Evolutionary conservation across 2,113 vertebrate species (phyloP).

Genomic region (Oreocharis arfaki): DNA sequence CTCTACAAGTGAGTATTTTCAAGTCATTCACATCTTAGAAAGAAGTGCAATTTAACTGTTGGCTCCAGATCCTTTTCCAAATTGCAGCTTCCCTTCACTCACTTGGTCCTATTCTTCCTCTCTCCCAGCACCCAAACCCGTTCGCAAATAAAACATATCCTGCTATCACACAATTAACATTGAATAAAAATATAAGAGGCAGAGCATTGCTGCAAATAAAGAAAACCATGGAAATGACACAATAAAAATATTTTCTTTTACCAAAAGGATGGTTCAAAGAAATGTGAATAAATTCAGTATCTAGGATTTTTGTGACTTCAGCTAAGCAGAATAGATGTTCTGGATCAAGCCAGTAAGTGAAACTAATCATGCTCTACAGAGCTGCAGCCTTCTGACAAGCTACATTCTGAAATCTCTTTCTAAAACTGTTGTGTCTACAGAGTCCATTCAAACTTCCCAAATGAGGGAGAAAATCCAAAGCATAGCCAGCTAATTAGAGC

Average conservation of each 20-base stretch:
- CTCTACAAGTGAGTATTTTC: background rate
- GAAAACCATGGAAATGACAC: background rate
- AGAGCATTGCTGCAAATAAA: background rate
- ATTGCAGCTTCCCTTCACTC: background rate
- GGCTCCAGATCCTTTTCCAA: background rate
- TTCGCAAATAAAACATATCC: background rate
- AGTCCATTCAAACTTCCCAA: background rate
- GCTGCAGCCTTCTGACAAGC: background rate
- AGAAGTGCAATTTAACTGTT: background rate
- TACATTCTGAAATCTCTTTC: background rate
- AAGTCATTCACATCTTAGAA: background rate
- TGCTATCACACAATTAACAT: background rate
- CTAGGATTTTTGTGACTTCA: background rate
- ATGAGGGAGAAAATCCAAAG: background rate
- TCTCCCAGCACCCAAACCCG: background rate
- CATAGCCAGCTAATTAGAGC: background rate
- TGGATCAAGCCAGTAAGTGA: background rate
- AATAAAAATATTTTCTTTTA: background rate
- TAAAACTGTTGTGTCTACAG: background rate
- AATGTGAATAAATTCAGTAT: background rate
- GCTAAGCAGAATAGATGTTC: background rate
- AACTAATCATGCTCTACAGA: background rate
- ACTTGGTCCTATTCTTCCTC: background rate
- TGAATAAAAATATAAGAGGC: background rate
- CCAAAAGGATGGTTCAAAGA: background rate